Conservation (phyloP, 2,888 invertebrate genomes). For the Cantharis flavilabris region DNA sequence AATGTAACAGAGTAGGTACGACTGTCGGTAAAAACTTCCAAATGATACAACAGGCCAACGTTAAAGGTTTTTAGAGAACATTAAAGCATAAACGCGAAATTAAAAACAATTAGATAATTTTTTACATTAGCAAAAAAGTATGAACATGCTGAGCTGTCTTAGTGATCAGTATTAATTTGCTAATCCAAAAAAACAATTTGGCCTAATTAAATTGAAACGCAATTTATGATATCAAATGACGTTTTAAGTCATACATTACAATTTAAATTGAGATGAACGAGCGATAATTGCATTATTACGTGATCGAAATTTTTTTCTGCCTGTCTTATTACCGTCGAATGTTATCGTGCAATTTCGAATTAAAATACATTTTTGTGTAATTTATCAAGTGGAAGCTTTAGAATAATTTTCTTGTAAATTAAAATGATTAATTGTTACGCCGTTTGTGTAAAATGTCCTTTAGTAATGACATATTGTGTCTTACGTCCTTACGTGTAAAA, state of each 20-base stretch:
- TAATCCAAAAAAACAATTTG: neutral
- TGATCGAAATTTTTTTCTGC: slow-evolving; percentile 1
- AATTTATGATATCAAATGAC: slow-evolving; percentile 9
- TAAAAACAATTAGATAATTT: neutral
- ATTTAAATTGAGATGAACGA: slow-evolving; percentile 14
- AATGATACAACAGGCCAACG: neutral
- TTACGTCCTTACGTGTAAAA: neutral
- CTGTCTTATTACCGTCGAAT: slow-evolving; percentile 14
- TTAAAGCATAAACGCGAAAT: neutral
- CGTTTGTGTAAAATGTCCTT: neutral
- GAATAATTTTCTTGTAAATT: neutral
- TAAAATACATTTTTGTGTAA: neutral
- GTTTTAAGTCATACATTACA: slow-evolving; percentile 2
- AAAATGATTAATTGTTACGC: neutral
- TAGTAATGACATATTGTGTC: neutral
- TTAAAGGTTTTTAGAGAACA: neutral
- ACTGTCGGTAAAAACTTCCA: neutral
- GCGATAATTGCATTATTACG: slow-evolving; percentile 6
- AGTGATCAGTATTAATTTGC: neutral
- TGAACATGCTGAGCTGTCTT: neutral
- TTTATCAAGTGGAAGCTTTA: neutral
- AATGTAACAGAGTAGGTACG: neutral
- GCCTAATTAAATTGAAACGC: neutral
- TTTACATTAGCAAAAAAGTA: neutral
- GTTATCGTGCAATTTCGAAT: neutral